phyloP scores from a whole-genome alignment of 2,888 invertebrate genomes.

The Deilephila elpenor region DNA sequence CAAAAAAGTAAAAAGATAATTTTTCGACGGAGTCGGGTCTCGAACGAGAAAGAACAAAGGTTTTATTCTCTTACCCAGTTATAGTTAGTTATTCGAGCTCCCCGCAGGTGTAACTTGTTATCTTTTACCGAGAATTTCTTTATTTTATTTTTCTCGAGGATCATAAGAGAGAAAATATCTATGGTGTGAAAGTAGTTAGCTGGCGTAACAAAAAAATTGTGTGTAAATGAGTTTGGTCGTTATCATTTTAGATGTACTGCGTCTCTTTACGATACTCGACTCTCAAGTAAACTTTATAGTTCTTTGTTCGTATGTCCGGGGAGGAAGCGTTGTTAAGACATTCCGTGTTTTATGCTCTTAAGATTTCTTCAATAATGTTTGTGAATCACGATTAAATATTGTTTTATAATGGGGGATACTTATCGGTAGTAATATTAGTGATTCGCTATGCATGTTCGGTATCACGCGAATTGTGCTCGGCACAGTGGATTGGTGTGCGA shows the following conservation, averaged over 20 bases:
- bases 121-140: conserved; percentile 71
- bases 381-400: conserved; percentile 18
- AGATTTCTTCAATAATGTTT: conserved; percentile 11
- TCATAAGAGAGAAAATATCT: conserved; percentile 56
- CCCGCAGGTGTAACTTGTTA: conserved; percentile 80
- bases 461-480: conserved; percentile 43
- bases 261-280: background rate
- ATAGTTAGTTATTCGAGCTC: conserved; percentile 73
- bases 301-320: conserved; percentile 16
- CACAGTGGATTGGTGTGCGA: conserved; percentile 42
- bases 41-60: conserved; percentile 78
- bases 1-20: conserved; percentile 81
- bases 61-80: conserved; percentile 75
- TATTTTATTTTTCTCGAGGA: conserved; percentile 60
- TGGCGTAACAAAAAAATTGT: conserved; percentile 15
- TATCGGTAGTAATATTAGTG: conserved; percentile 41
- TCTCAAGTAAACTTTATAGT: background rate
- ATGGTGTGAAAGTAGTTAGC: conserved; percentile 56
- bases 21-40: conserved; percentile 73
- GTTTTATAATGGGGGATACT: conserved; percentile 42
- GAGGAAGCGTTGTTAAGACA: conserved; percentile 12
- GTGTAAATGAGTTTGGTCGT: conserved; percentile 2
- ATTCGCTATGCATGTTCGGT: conserved; percentile 40
- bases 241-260: conserved; percentile 26
- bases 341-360: conserved; percentile 11